Evolutionary conservation across 2,113 vertebrate species (phyloP), one percentile per base, ranked within the genome.

Genomic region (Acanthochromis polyacanthus): DNA sequence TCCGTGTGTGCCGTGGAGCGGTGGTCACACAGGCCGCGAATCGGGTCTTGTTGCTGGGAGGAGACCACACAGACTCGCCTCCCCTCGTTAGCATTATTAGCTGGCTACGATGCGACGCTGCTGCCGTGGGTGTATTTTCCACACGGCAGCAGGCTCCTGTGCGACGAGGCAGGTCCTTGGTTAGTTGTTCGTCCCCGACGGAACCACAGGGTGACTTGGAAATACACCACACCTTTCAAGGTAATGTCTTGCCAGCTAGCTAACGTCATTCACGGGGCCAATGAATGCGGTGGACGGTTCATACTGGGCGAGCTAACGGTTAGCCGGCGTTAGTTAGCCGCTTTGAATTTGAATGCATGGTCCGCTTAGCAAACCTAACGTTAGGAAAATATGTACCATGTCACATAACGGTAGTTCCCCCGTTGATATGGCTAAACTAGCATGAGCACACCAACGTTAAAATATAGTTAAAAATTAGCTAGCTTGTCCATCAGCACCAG

Each of bases 11-110:
- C 89, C 82, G 80, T 3, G 85, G 78, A 81, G 76, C 75, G 70
- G 83, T 71, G 78, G 84, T 77, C 80, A 77, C 60, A 46, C 87
- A 90, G 93, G 93, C 93, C 92, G 87, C 79, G 84, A 62, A 71
- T 89, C 77, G 82, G 83, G 38, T 90, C 77, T 82, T 77, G 92
- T 90, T 89, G 90, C 86, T 91, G 89, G 94, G 93, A 93, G 92
- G 93, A 84, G 86, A 92, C 88, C 89, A 23, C 66, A 52, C 81
- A 40, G 53, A 88, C 65, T 82, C 69, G 63, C 83, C 83, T 76
- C 80, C 62, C 43, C 65, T 65, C 60, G 81, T 66, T 91, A 90
- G 85, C 90, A 68, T 51, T 63, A 75, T 70, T 88, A 88, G 89
- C 91, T 82, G 77, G 90, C 88, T 89, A 91, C 3, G 85, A 93